Evolutionary conservation across 2,888 invertebrate species (phyloP), one percentile per base, ranked within the genome.

Genomic region (Parnassius orleans): DNA sequence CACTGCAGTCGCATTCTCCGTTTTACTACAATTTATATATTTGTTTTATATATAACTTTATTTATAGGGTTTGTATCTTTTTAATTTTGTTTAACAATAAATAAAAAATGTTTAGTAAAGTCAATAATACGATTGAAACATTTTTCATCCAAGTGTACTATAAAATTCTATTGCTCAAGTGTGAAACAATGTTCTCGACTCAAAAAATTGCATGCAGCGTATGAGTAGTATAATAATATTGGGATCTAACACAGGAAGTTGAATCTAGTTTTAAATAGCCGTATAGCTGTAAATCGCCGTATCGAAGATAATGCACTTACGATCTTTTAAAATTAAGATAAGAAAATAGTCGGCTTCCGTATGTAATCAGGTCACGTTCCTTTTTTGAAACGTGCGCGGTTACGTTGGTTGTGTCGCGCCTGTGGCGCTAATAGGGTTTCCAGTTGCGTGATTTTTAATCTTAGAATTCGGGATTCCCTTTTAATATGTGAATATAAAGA

Each of bases 361-460:
- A 84, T 80, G 87, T 87, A 90, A 87, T 85, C 90, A 84, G 90
- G 89, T 87, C 90, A 89, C 90, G 90, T 87, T 87, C 87, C 83
- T 86, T 89, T 87, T 88, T 87, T 81, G 84, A 85, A 87, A 84
- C 77, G 81, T 79, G 80, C 48, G 48, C 11, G 48, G 14, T 48
- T 33, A 7, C 7, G 33, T 33, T 33, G 19, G 19, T 19, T 48
- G 48, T 79, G 80, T 80, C 80, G 77, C 68, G 71, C 64, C 66
- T 75, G 72, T 74, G 72, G 68, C 68, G 74, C 76, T 70, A 70
- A 69, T 46, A 72, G 75, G 71, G 75, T 71, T 63, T 41, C 42
- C 63, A 55, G 54, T 15, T 24, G 60, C 53, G 12, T 52, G 44
- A 42, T 47, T 57, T 62, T 62, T 62, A 57, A 57, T 62, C 57